A percentile compares a stretch with the other conserved stretches of the same genome.
These are phyloP conservation scores for Uloborus plumipes DNA, from an alignment of 2,888 invertebrate species.

Conservation along the genomic window DNA sequence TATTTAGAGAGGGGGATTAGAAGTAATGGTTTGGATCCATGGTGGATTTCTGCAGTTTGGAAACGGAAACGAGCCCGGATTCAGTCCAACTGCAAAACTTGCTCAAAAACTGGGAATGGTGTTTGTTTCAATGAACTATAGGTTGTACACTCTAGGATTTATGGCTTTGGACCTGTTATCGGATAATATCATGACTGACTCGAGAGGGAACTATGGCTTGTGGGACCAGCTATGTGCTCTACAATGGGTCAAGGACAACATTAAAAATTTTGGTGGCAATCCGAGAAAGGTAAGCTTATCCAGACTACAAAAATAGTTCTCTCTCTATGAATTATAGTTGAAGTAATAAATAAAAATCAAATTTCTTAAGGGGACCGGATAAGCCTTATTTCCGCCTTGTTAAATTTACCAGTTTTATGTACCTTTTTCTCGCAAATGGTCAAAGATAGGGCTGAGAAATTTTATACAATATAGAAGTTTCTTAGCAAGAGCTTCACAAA, in stretches of 20 bases:
- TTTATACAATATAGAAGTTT: too few relatives aligned
- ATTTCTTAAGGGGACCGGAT: too few relatives aligned
- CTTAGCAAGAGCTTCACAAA: too few relatives aligned
- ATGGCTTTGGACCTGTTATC: constrained; percentile 77
- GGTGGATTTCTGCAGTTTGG: constrained; percentile 68
- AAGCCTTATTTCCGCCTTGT: too few relatives aligned
- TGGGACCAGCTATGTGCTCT: constrained; percentile 84
- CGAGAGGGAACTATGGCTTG: constrained; percentile 83
- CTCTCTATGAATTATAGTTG: too few relatives aligned
- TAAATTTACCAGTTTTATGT: too few relatives aligned
- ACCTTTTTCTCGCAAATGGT: too few relatives aligned
- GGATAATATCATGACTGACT: constrained; percentile 77
- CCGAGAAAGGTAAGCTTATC: constrained; percentile 71
- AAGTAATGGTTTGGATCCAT: constrained; percentile 71
- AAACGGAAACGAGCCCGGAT: constrained; percentile 63
- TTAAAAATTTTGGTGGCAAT: constrained; percentile 87
- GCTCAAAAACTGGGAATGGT: constrained; percentile 84
- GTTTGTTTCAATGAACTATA: constrained; percentile 88
- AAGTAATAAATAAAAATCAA: too few relatives aligned
- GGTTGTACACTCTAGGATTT: constrained; percentile 82
- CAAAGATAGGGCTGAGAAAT: too few relatives aligned
- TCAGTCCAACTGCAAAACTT: constrained; percentile 82
- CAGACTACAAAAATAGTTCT: too few relatives aligned
- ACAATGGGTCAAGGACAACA: constrained; percentile 85
- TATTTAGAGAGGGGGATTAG: constrained; percentile 42